Base-by-base conservation (phyloP, 2,888 invertebrate species). In the Dryadula phaetusa region DNA sequence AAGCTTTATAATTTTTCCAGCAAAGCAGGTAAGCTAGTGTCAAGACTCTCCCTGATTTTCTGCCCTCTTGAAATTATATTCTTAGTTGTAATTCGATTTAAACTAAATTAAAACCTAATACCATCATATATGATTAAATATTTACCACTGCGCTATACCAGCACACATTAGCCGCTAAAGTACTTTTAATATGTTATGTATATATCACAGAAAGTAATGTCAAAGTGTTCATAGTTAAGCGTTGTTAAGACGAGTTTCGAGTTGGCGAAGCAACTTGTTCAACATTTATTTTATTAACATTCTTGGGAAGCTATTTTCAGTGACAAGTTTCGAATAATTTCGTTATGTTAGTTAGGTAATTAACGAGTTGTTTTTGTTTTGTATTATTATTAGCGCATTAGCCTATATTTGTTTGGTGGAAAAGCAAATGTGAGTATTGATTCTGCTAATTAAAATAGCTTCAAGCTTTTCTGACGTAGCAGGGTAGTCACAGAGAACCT, bases 141-240 rank as follows among this genome's bases (percentile, higher is more conserved):
- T 28, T 28, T 28, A 28, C 37, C 37, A 37, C 37, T 37, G 37
- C 10, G 37, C 37, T 12, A 37, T 12, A 6, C 12, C 37, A 1
- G 2, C 37, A n/a, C 0, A 52, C 16, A 28, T 16, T n/a, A 49
- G 8, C n/a, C 0, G 12, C 20, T 20, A 10, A 52, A 52, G 5
- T 52, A 32, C 16, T 4, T 52, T 25, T 32, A 28, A 28, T 52
- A 12, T 28, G 65, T 22, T n/a, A 47, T 37, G 64, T 61, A 53
- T 42, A 61, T 65, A 47, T 65, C 54, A 69, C 64, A 64, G 54
- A 14, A 70, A 74, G 67, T 67, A 72, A 70, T 67, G 67, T 49
- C 56, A 64, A 70, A 70, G 70, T 69, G 37, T 22, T 68, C 18
- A 64, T 64, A 47, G 32, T 58, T 37, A 60, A 40, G 37, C 56